Evolutionary conservation across 2,797 vertebrate genomes (phyloP), one percentile per base, ranked within the genome.

Genomic region (Hafferia zeledoni): DNA sequence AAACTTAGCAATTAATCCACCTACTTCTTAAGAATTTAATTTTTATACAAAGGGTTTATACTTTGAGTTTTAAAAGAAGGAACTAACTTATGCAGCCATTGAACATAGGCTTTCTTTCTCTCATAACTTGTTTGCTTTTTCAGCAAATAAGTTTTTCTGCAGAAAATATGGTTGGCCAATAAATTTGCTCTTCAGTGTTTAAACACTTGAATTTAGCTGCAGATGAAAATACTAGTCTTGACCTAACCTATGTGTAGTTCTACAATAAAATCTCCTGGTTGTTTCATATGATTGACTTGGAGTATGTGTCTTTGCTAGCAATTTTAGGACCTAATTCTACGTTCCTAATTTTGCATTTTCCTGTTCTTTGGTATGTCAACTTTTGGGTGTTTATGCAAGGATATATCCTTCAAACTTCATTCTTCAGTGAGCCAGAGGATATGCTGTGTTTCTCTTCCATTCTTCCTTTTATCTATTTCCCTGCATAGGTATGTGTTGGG

Each of bases 281-380:
- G 8, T 65, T 84, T 47, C 56, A 5, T 56, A 9, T 41, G 61
- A 67, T n/a, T 81, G 25, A 53, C 23, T 56, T 67, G 10, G 47
- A 75, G 9, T 22, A 59, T 30, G 4, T 85, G 17, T 75, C 72
- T 71, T 1, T 78, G 49, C 41, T 78, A 49, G 43, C 53, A 60
- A 41, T 84, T 95, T 77, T 53, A 71, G 33, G 41, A 60, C n/a
- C n/a, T 80, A 53, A 44, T 68, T 93, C 57, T 83, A 13, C 11
- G 11, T 59, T 59, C 2, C 13, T 63, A 53, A 27, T 64, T 93
- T 85, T 56, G 16, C 2, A 3, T 59, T 60, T 74, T 72, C 7
- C 35, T 87, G 7, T 25, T 89, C 17, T 71, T 86, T 60, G 31
- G 5, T 83, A 17, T 30, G 30, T 70, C 52, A 87, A 71, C 24